A percentile compares a stretch with the other conserved stretches of the same genome.
Evolutionary conservation across 2,888 invertebrate genomes (phyloP).

Genomic region (Gymnocheta viridis): DNA sequence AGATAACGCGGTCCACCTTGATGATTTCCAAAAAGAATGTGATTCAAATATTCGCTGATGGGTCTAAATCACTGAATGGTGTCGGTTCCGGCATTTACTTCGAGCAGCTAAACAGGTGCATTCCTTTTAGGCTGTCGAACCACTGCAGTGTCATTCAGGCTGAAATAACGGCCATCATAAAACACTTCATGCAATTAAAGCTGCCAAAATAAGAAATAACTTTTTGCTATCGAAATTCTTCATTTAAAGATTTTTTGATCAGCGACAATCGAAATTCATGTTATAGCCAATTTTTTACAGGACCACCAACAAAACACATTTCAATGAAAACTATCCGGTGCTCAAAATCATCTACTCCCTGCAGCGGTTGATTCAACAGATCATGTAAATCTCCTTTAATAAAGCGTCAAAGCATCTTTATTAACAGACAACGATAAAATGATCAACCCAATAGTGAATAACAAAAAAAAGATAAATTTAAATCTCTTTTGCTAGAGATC

Average conservation of each 20-base stretch:
- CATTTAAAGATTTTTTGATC: neutral
- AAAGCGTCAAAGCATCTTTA: slow-evolving; percentile 51
- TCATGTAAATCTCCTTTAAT: slow-evolving; percentile 39
- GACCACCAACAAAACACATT: neutral
- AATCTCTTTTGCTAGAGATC: slow-evolving; percentile 51
- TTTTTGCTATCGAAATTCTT: neutral
- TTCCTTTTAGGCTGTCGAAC: too few species aligned
- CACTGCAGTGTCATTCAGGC: too few species aligned
- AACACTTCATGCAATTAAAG: too few species aligned
- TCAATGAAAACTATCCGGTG: neutral
- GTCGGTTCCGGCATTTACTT: too few species aligned
- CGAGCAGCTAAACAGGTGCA: too few species aligned
- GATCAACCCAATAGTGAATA: slow-evolving; percentile 9
- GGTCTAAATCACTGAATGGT: too few species aligned
- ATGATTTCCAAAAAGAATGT: too few species aligned
- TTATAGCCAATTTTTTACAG: neutral
- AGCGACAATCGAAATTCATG: too few species aligned
- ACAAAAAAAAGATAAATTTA: slow-evolving; percentile 21
- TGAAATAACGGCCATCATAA: too few species aligned
- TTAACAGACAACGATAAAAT: slow-evolving; percentile 16
- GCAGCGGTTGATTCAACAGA: slow-evolving; percentile 46
- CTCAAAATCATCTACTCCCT: neutral
- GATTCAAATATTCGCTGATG: too few species aligned
- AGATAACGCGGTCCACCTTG: too few species aligned
- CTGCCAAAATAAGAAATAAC: too few species aligned